Evolutionary conservation across 2,797 vertebrate species (phyloP), one percentile per base, ranked within the genome.

Genomic region (Poecilia wingei): DNA sequence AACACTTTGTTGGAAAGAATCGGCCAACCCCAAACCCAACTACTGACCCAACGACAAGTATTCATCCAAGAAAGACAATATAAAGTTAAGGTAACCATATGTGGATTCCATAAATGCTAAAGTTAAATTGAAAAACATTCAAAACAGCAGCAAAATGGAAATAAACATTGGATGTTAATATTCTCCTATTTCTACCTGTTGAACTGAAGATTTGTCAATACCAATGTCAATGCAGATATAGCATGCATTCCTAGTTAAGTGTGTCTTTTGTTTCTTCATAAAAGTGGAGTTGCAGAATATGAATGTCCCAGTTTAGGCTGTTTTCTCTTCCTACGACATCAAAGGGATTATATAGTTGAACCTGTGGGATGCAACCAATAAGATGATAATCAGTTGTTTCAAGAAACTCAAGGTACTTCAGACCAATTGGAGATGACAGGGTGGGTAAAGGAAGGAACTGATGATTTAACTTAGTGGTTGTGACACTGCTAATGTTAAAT

Each of bases 401-500:
- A 79, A 78, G 87, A 82, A 4, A 33, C 78, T 79, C 0, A 1
- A 1, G 71, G 76, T 86, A 75, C 53, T 66, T 66, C 77, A 78
- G 72, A 84, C 89, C 91, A 87, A 91, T 89, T 84, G 83, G 78
- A 88, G 73, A 51, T 73, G 86, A 79, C 16, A 28, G 74, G 47
- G 61, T n/a, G 43, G 84, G 87, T 72, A 28, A 80, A 81, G 77
- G 77, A 53, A 78, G 80, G 88, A 93, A 94, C 80, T 90, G 93
- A 95, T 92, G 89, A 88, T 85, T 90, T 78, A 89, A 86, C 90
- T 90, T 94, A 95, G 88, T 83, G 81, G 85, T 89, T 77, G 87
- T 91, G 93, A 94, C 94, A 93, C 92, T 43, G 82, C 89, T 95
- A 96, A 95, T 93, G 90, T 90, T 95, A 95, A 96, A 91, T 95